Conservation (phyloP, 2,797 vertebrate genomes). For the Falco berigora region DNA sequence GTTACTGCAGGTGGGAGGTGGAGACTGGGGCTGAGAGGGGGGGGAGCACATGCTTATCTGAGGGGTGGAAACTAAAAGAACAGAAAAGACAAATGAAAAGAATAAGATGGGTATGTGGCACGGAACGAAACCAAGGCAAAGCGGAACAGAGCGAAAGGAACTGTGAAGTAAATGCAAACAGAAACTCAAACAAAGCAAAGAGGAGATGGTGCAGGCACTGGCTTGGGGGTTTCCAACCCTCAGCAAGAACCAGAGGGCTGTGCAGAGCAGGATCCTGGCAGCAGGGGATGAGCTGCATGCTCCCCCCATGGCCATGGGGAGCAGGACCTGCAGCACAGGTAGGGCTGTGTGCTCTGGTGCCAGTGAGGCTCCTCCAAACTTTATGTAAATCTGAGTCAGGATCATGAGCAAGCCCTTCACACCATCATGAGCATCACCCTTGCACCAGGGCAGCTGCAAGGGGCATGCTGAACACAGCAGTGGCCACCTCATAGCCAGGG, state of each 20-base stretch:
- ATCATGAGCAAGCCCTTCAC: not conserved
- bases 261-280: not conserved
- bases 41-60: slow-evolving; percentile 83
- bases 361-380: not conserved
- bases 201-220: slow-evolving; percentile 18
- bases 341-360: not conserved
- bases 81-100: slow-evolving; percentile 64
- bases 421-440: not conserved
- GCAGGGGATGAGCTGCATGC: not conserved
- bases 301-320: not conserved
- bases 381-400: not conserved
- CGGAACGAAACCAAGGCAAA: slow-evolving; percentile 49
- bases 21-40: slow-evolving; percentile 77
- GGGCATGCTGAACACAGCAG: not conserved
- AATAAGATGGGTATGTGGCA: slow-evolving; percentile 34
- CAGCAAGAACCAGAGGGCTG: not conserved
- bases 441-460: not conserved
- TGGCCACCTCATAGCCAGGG: not conserved
- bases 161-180: slow-evolving; percentile 27
- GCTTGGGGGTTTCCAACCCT: not conserved
- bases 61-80: slow-evolving; percentile 85
- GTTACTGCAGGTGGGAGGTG: slow-evolving; percentile 78
- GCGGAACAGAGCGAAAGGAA: not conserved
- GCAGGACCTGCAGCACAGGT: not conserved
- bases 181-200: slow-evolving; percentile 28